Evolutionary conservation across 2,888 invertebrate genomes (phyloP), one percentile per base, ranked within the genome.

Genomic region (Eulithis testata): DNA sequence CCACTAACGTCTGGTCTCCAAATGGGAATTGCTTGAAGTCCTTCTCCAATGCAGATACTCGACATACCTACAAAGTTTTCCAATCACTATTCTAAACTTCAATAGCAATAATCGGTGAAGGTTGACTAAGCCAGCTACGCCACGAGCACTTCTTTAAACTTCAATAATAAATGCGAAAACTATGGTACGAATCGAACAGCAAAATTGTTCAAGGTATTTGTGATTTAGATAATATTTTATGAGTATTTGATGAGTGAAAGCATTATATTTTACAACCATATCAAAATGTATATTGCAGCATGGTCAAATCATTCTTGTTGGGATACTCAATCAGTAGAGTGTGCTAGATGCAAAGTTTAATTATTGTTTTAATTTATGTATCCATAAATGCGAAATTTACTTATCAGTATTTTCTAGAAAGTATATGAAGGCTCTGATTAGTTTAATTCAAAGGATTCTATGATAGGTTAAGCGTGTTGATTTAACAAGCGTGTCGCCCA

Each of bases 1-100:
- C 96, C 27, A 96, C 95, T 66, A 96, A 77, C 31, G 96, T 96
- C 78, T 94, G 91, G 84, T 96, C 96, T 47, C 95, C 95, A 72
- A 94, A 94, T 0, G 95, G 94, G 79, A 96, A 94, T 78, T 95
- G 94, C 76, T 87, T 87, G 78, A 93, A 93, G 74, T 93, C 93
- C 73, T 88, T 90, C 72, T 90, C 88, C 44, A 96, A 83, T 27
- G 94, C 91, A 76, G 94, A 95, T 0, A 85, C 94, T 71, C 79
- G 82, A 78, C 91, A 90, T 51, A 91, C 91, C 92, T 92, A 73
- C 4, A 64, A 67, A 66, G 53, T 55, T 58, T 68, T 61, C 36
- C 21, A 51, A 63, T 56, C 44, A 44, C n/a, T 54, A 37, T 21
- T 49, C 21, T 21, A 40, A 21, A 21, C 21, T 21, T 21, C 21